Evolutionary conservation across 2,888 invertebrate genomes (phyloP), one percentile per base, ranked within the genome.

Genomic region (Rhabditoides inermis): DNA sequence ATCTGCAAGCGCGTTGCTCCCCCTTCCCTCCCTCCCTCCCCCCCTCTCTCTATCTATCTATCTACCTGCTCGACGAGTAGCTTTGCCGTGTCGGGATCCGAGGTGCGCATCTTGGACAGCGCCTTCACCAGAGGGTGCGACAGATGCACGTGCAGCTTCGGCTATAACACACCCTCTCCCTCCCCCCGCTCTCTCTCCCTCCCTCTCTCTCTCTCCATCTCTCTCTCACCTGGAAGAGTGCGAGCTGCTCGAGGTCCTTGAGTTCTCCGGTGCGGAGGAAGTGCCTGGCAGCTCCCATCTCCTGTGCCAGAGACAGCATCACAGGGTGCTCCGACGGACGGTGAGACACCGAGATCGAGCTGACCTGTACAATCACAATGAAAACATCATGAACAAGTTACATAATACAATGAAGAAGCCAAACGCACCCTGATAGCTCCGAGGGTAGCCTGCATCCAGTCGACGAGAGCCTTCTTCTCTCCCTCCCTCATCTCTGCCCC

Each of bases 271-370:
- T 90, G 50, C 88, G 84, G 50, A 94, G 85, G 74, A 94, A 92
- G 78, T 94, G 92, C 42, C 95, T 82, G 0, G 94, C 92, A 1
- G 90, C 88, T 0, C 89, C 92, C 90, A 94, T 92, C 79, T 95
- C 92, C 7, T 51, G 36, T 23, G 51, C 65, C 88, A 94, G 90
- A 0, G 90, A 90, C 2, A 95, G 84, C 1, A 92, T 88, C 77
- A 92, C 94, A 0, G 95, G 94, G 80, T 95, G 90, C 1, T 84
- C 83, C 68, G 88, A 88, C 39, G 94, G 81, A 51, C 88, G 84
- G 32, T 84, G 84, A 0, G 92, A 94, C 2, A 86, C 85, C 78
- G 80, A 60, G 26, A 71, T 65, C 37, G 60, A 64, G 36, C 35
- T 51, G 25, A 61, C 56, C 53, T 55, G 36, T n/a, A n/a, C n/a